Evolutionary conservation across 2,797 vertebrate species (phyloP).

Genomic region (Tauraco hartlaubi): DNA sequence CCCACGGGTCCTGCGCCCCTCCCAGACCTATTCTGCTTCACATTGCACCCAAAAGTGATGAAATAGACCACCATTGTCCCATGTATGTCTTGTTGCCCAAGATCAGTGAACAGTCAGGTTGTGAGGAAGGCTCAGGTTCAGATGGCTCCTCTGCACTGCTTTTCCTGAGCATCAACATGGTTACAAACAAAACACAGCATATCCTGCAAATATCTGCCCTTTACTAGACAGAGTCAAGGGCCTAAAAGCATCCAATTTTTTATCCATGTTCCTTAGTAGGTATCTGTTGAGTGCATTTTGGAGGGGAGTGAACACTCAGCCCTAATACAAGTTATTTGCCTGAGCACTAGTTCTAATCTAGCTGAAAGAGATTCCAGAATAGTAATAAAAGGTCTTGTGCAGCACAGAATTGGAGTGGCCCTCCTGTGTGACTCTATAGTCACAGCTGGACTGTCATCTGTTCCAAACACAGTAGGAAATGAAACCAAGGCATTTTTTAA

Average conservation of each 20-base stretch:
- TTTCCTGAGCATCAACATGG: background rate
- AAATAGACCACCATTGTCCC: background rate
- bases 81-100: background rate
- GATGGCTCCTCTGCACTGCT: background rate
- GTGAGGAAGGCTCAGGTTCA: background rate
- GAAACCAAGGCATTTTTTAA: constrained; percentile 42
- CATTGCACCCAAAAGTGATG: background rate
- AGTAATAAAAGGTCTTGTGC: background rate
- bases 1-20: background rate
- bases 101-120: background rate
- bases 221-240: background rate
- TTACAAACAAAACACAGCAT: background rate
- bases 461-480: constrained; percentile 24
- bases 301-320: background rate
- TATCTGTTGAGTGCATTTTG: background rate
- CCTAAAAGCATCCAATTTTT: background rate
- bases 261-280: background rate
- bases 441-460: background rate
- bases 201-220: background rate
- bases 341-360: background rate
- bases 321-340: background rate
- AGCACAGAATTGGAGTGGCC: background rate
- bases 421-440: background rate
- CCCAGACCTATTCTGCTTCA: background rate
- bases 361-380: background rate